Evolutionary conservation across 92 coral and sea anemone species (phyloP).

Genomic region (Umimayanthus chanpuru): DNA sequence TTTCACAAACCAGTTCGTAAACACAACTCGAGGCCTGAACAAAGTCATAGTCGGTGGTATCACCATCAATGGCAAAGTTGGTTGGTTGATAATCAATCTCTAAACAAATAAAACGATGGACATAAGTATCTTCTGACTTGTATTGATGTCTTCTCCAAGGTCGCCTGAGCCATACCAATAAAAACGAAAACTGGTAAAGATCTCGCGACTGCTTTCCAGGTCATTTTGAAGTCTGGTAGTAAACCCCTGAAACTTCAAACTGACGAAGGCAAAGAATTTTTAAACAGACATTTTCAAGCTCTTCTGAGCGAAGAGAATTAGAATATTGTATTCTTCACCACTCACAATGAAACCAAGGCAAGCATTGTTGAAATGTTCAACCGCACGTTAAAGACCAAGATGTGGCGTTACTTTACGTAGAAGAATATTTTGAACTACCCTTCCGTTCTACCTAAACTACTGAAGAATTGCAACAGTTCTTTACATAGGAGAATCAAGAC

Average conservation of each 20-base stretch:
- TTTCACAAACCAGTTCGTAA: no score
- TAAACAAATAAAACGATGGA: no score
- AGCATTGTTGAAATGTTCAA: background rate
- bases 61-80: no score
- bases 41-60: no score
- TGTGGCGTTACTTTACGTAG: constrained; percentile 18
- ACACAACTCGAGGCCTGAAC: no score
- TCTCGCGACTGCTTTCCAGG: no score
- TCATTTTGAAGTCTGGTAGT: no score
- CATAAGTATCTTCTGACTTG: background rate
- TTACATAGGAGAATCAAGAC: background rate
- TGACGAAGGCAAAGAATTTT: no score
- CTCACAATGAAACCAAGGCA: constrained; percentile 15
- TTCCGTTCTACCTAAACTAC: background rate
- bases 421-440: background rate
- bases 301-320: no score
- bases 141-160: constrained; percentile 55
- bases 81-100: no score
- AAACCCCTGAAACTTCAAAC: background rate
- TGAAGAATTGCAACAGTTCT: background rate
- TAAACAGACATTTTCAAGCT: no score
- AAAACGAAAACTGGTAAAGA: no score
- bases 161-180: constrained; percentile 52
- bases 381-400: constrained; percentile 9
- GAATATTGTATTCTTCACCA: background rate